phyloP scores from a whole-genome alignment of 2,888 invertebrate genomes.

The Flabesymbios commensalis region DNA sequence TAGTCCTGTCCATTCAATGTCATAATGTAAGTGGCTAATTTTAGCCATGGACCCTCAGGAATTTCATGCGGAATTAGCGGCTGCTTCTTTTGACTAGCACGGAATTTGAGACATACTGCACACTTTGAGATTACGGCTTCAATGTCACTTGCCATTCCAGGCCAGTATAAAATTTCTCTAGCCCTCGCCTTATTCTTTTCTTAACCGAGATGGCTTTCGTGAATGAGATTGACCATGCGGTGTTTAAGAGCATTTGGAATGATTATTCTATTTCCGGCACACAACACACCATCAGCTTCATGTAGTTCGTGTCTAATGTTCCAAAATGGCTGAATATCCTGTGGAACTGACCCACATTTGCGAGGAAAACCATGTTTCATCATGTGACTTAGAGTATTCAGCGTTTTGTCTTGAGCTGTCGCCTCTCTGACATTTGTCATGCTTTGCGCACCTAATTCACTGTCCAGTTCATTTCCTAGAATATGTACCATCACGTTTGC shows the following conservation, averaged over 20 bases:
- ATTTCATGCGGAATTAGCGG: slow-evolving; percentile 20
- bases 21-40: slow-evolving; percentile 29
- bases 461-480: not conserved
- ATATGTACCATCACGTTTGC: slow-evolving; percentile 18
- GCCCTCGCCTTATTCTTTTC: slow-evolving; percentile 21
- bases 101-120: slow-evolving; percentile 1
- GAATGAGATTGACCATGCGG: slow-evolving; percentile 4
- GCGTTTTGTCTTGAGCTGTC: slow-evolving; percentile 1
- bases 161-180: slow-evolving; percentile 19
- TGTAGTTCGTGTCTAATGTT: slow-evolving; percentile 3
- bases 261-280: not conserved
- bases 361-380: slow-evolving; percentile 1
- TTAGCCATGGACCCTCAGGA: slow-evolving; percentile 28
- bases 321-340: not conserved
- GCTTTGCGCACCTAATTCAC: not conserved
- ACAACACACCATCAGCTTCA: slow-evolving; percentile 5
- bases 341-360: not conserved
- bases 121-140: slow-evolving; percentile 10
- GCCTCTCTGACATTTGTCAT: slow-evolving; percentile 7
- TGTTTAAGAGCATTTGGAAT: not conserved
- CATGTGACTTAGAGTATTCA: not conserved
- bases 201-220: slow-evolving; percentile 18
- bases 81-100: slow-evolving; percentile 9
- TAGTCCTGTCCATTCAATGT: slow-evolving; percentile 19
- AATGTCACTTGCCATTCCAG: slow-evolving; percentile 15